Base-by-base conservation (phyloP, 2,888 invertebrate genomes). In the Gryllus longicercus region DNA sequence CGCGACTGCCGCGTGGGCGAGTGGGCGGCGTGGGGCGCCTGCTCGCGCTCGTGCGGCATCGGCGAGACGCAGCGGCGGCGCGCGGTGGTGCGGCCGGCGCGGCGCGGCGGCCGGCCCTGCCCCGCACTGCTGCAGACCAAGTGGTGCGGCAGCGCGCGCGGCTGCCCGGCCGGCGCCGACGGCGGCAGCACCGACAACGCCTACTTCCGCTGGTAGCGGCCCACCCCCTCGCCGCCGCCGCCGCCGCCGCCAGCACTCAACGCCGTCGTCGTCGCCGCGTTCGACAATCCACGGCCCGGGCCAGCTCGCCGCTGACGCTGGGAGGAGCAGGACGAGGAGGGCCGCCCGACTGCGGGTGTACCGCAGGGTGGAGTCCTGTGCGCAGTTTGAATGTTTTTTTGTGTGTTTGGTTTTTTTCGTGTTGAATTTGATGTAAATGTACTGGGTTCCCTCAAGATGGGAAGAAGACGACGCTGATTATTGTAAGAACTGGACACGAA, bases 41-140 rank as follows among this genome's bases (percentile, higher is more conserved):
- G 97, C 89, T 95, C 93, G 87, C 93, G 94, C 85, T 93, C 94
- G 79, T 96, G 97, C 86, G 96, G 96, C 83, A 96, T 96, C 82
- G 97, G 97, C 49, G 94, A 95, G 85, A 95, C 94, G 87, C 90
- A 93, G 86, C 92, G 97, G 84, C 92, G 92, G 84, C 91, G 96
- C 82, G 91, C 93, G 84, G 92, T 97, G 80, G 88, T 93, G 83
- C 92, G 93, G 84, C 93, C 94, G 84, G 92, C 95, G 80, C 90
- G 94, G 82, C 90, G 94, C 18, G 95, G 95, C 18, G 97, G 97
- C 14, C 89, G 91, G 50, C 90, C 93, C 11, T 97, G 97, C 88
- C 95, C 95, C 11, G 93, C 95, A 16, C 90, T 96, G 80, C 91
- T 93, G 83, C 94, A 96, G 86, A 94, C 95, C 23, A 92, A 95